A percentile compares a stretch with the other conserved stretches of the same genome.
Evolutionary conservation across 2,888 invertebrate genomes (phyloP).

Genomic region (Trichopria drosophilae): DNA sequence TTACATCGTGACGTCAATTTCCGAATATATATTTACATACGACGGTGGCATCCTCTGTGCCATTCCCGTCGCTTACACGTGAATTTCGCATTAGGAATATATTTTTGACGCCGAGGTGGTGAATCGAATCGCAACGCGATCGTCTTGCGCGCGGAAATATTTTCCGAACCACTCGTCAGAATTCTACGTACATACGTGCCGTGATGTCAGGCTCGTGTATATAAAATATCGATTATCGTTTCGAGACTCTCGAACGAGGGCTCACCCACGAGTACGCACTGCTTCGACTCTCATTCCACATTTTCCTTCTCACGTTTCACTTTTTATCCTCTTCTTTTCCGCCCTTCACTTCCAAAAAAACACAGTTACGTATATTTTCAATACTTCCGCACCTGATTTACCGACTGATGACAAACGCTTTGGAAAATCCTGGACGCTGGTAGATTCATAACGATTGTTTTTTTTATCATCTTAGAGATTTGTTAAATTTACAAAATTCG

Average conservation of each 20-base stretch:
- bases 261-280: conserved; percentile 20
- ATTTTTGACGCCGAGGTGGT: conserved; percentile 29
- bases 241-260: conserved; percentile 20
- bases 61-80: conserved; percentile 24
- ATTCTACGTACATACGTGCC: conserved; percentile 8
- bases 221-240: conserved; percentile 32
- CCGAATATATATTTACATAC: conserved; percentile 29
- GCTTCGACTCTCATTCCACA: too few relatives aligned
- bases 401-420: too few relatives aligned
- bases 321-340: too few relatives aligned
- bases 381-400: too few relatives aligned
- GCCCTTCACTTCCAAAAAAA: too few relatives aligned
- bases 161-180: conserved; percentile 24
- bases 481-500: too few relatives aligned
- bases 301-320: too few relatives aligned
- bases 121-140: conserved; percentile 25
- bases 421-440: too few relatives aligned
- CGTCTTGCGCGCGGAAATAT: conserved; percentile 28
- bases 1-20: conserved; percentile 46
- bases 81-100: conserved; percentile 30
- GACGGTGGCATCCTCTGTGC: conserved; percentile 22
- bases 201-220: conserved; percentile 21
- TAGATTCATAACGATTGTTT: too few relatives aligned
- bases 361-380: too few relatives aligned
- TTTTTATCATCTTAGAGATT: too few relatives aligned